phyloP scores from a whole-genome alignment of 2,113 vertebrate genomes.

The Piprites chloris region DNA sequence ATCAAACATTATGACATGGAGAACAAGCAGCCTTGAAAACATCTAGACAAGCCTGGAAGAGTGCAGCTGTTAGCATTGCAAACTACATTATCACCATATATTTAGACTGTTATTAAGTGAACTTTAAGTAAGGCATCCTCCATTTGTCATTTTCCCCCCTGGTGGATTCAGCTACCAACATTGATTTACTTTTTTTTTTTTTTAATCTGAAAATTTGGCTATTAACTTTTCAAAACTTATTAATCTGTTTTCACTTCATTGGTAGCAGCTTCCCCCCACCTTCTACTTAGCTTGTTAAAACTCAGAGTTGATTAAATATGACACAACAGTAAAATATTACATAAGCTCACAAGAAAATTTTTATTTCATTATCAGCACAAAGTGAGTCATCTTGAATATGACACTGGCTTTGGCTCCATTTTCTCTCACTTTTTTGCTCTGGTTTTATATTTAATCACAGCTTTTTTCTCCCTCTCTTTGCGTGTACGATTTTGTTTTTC shows the following conservation, averaged over 20 bases:
- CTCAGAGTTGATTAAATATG: constrained; percentile 65
- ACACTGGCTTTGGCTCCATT: constrained; percentile 64
- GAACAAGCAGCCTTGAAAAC: constrained; percentile 13
- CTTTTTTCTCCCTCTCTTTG: constrained; percentile 26
- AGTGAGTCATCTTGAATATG: constrained; percentile 74
- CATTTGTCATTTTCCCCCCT: constrained; percentile 35
- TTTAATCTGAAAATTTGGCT: constrained; percentile 28
- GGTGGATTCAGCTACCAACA: constrained; percentile 25
- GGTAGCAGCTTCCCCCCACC: not conserved
- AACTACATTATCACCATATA: constrained; percentile 32
- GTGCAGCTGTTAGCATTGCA: constrained; percentile 9
- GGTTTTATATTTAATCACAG: constrained; percentile 60
- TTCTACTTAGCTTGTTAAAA: constrained; percentile 35
- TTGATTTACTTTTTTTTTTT: not conserved
- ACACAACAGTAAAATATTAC: constrained; percentile 65
- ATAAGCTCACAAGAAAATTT: constrained; percentile 46
- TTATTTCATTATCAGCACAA: constrained; percentile 64
- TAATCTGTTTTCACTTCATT: constrained; percentile 40
- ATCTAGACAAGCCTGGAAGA: not conserved
- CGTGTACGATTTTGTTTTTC: constrained; percentile 19
- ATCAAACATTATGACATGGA: not conserved
- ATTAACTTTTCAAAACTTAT: constrained; percentile 50
- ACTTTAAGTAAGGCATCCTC: constrained; percentile 39
- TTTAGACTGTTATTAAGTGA: constrained; percentile 54
- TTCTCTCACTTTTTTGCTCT: constrained; percentile 23